Conservation (phyloP, 2,888 invertebrate species). For the Brenthis ino region DNA sequence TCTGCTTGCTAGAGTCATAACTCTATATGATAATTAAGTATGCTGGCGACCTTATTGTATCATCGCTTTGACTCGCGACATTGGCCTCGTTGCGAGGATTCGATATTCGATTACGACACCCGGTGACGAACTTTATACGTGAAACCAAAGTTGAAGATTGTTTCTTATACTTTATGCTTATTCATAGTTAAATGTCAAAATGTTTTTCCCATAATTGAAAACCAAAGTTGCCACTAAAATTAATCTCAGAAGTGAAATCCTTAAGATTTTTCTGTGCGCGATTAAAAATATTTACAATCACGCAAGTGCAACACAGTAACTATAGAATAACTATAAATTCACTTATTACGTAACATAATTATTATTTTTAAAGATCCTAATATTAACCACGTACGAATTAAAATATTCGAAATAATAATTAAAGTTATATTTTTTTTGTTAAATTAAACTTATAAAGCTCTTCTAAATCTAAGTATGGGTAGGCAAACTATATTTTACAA, state of each 20-base stretch:
- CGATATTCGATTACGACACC: conserved; percentile 71
- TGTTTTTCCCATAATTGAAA: neutral
- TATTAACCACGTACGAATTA: too few species aligned
- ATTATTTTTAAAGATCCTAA: too few species aligned
- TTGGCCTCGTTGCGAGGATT: conserved; percentile 66
- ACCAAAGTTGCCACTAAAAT: neutral
- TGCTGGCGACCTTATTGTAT: conserved; percentile 45
- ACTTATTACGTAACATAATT: too few species aligned
- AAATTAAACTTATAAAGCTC: neutral
- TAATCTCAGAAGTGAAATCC: too few species aligned
- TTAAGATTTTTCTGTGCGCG: too few species aligned
- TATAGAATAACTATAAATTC: too few species aligned
- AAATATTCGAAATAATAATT: too few species aligned
- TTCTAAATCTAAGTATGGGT: neutral
- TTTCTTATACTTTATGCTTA: conserved; percentile 14
- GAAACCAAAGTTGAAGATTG: conserved; percentile 10
- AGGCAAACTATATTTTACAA: neutral
- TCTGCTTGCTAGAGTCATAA: neutral
- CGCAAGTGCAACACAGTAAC: too few species aligned
- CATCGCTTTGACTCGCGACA: conserved; percentile 55
- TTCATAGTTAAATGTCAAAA: conserved; percentile 7
- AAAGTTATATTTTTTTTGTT: too few species aligned
- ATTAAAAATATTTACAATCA: too few species aligned
- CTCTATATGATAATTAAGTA: conserved; percentile 34
- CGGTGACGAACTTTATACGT: conserved; percentile 51